phyloP scores from a whole-genome alignment of 2,888 invertebrate genomes.

The Drosophila lacicola region DNA sequence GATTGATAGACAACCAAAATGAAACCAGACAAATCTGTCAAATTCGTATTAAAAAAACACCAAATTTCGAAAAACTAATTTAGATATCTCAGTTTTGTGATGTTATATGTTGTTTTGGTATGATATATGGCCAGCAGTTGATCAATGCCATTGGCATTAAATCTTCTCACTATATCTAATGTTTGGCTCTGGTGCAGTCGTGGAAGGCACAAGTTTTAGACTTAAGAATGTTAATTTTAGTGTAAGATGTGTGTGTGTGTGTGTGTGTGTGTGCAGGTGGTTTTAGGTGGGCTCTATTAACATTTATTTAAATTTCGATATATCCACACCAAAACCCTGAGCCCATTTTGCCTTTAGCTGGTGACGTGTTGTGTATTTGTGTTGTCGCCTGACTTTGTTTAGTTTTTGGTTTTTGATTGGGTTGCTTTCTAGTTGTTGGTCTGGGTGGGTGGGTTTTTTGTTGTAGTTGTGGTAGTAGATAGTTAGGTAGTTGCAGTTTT shows the following conservation, averaged over 20 bases:
- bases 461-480: conserved; percentile 42
- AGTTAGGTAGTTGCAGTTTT: conserved; percentile 59
- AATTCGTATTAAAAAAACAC: conserved; percentile 18
- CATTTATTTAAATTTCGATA: conserved; percentile 28
- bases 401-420: conserved; percentile 11
- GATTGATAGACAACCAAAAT: conserved; percentile 17
- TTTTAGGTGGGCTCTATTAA: conserved; percentile 53
- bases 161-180: conserved; percentile 23
- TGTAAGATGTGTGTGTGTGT: conserved; percentile 14
- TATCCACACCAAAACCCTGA: conserved; percentile 61
- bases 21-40: conserved; percentile 26
- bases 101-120: conserved; percentile 6
- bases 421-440: conserved; percentile 47
- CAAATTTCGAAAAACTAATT: conserved; percentile 19
- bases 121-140: conserved; percentile 27
- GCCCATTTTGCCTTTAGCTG: conserved; percentile 50
- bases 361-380: conserved; percentile 40
- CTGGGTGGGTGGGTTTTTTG: conserved; percentile 54
- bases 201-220: conserved; percentile 58
- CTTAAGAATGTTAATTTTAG: conserved; percentile 21
- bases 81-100: neutral
- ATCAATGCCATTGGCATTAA: conserved; percentile 3
- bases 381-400: conserved; percentile 38
- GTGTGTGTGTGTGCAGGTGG: conserved; percentile 38
- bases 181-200: conserved; percentile 34